Conservation (phyloP, 2,888 invertebrate genomes). For the Schizotus pectinicornis region DNA sequence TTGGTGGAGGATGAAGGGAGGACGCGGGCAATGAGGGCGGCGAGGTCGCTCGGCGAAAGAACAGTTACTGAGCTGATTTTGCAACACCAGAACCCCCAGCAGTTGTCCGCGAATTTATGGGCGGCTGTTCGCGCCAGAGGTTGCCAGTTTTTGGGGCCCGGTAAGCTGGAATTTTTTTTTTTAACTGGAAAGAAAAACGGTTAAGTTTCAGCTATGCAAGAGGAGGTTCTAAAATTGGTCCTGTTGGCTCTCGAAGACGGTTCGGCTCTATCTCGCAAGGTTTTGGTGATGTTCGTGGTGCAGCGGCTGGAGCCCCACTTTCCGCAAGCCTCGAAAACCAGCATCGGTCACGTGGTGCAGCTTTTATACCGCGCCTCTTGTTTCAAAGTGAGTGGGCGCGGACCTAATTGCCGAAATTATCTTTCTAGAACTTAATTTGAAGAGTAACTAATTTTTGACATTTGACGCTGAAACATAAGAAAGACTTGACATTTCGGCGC, state of each 20-base stretch:
- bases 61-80: conserved; percentile 93
- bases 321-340: conserved; percentile 97
- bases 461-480: no score
- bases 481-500: no score
- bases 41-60: conserved; percentile 92
- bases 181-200: no score
- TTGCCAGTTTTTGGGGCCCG: conserved; percentile 96
- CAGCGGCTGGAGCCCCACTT: conserved; percentile 95
- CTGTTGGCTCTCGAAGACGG: conserved; percentile 94
- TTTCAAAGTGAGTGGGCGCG: conserved; percentile 80
- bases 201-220: conserved; percentile 84
- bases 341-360: conserved; percentile 98
- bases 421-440: no score
- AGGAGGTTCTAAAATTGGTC: conserved; percentile 94
- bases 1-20: conserved; percentile 88
- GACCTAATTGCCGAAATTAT: no score
- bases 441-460: neutral
- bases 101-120: conserved; percentile 93
- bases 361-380: conserved; percentile 96
- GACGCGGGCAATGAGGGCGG: conserved; percentile 79
- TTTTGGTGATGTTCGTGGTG: conserved; percentile 98
- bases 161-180: conserved; percentile 34
- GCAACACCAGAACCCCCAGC: conserved; percentile 95
- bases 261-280: conserved; percentile 90
- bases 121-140: conserved; percentile 95